Conservation (phyloP, 2,888 invertebrate genomes). For the Noctua janthina region DNA sequence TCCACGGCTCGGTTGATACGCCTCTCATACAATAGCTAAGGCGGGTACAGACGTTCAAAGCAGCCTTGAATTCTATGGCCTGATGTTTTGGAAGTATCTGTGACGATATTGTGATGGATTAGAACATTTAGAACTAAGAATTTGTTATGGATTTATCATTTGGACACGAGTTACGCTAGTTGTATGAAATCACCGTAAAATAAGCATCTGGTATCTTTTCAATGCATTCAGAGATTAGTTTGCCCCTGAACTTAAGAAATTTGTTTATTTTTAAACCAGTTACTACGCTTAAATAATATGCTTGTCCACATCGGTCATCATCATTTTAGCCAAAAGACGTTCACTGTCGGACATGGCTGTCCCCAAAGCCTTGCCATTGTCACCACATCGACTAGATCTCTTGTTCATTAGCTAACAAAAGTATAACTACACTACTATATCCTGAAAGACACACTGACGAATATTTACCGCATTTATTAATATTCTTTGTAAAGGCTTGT, state of each 20-base stretch:
- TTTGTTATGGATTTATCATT: conserved; percentile 25
- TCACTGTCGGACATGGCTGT: neutral
- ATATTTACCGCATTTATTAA: conserved; percentile 2
- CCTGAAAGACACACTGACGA: neutral
- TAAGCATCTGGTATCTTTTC: conserved; percentile 17
- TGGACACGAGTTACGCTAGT: conserved; percentile 11
- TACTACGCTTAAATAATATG: neutral
- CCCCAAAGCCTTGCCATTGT: neutral
- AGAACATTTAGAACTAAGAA: neutral
- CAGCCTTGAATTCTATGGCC: conserved; percentile 57
- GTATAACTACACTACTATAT: no score
- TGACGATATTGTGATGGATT: conserved; percentile 37
- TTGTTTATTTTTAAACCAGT: conserved; percentile 4
- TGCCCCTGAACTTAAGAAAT: neutral
- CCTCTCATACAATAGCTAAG: conserved; percentile 69
- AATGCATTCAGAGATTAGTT: neutral
- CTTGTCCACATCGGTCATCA: neutral
- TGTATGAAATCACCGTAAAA: conserved; percentile 26
- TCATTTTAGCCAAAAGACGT: neutral
- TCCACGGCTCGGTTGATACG: conserved; percentile 77
- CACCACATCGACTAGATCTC: neutral
- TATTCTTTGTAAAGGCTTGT: no score
- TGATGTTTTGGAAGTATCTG: conserved; percentile 25
- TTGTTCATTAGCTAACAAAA: neutral
- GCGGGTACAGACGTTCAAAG: conserved; percentile 47